These are phyloP conservation scores for Monochamus alternatus DNA, from an alignment of 2,888 invertebrate species.

Conservation along the genomic window DNA sequence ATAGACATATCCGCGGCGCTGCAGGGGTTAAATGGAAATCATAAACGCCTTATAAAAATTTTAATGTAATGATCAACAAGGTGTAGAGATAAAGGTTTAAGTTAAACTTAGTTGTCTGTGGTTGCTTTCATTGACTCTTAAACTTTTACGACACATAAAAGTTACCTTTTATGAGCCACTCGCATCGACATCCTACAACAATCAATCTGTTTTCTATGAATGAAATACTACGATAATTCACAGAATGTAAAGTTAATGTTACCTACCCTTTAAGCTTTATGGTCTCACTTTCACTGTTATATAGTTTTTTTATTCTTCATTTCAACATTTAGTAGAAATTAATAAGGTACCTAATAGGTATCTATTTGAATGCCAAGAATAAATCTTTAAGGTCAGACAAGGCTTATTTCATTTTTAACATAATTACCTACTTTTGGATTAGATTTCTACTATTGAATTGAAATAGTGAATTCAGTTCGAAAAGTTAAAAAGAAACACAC, in stretches of 20 bases:
- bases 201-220: constrained; percentile 53
- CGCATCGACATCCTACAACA: constrained; percentile 66
- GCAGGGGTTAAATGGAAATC: constrained; percentile 47
- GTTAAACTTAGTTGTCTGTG: constrained; percentile 65
- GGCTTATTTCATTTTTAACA: no score
- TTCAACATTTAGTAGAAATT: neutral
- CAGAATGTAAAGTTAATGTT: constrained; percentile 1
- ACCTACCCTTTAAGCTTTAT: constrained; percentile 1
- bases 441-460: neutral
- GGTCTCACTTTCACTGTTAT: constrained; percentile 1
- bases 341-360: no score
- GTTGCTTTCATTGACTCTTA: constrained; percentile 70
- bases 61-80: constrained; percentile 58
- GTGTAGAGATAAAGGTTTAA: constrained; percentile 60
- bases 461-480: constrained; percentile 35
- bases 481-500: constrained; percentile 25
- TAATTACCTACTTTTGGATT: no score
- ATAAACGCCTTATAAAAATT: constrained; percentile 58
- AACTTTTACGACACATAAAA: constrained; percentile 71
- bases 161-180: constrained; percentile 71
- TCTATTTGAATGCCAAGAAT: no score
- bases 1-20: neutral
- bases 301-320: neutral
- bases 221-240: constrained; percentile 42
- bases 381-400: no score